Evolutionary conservation across 1,140 invertebrate species (phyloP).

Genomic region (Drosophila suzukii): DNA sequence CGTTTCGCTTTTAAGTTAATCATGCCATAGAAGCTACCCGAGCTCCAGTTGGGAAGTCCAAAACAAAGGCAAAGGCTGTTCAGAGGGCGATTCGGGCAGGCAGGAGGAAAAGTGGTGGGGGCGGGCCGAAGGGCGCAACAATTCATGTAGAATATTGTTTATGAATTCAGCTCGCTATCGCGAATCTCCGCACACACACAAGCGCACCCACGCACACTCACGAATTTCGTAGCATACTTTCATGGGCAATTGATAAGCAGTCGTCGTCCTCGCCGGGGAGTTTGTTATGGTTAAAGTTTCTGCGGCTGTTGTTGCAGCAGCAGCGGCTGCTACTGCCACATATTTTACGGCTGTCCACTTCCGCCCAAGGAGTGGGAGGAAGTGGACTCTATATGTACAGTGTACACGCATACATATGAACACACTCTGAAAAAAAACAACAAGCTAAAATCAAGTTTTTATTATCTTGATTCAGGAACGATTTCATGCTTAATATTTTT

Average conservation of each 20-base stretch:
- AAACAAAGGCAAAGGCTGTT: conserved; percentile 36
- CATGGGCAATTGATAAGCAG: conserved; percentile 57
- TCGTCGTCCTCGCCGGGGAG: conserved; percentile 33
- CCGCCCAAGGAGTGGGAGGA: conserved; percentile 5
- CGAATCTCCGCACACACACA: conserved; percentile 41
- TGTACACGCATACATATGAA: no score
- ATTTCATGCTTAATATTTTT: no score
- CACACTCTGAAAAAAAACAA: no score
- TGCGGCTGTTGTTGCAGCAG: conserved; percentile 14
- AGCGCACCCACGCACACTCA: neutral
- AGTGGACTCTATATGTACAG: conserved; percentile 4
- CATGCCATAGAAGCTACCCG: conserved; percentile 20
- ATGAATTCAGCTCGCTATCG: conserved; percentile 66
- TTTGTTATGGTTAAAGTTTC: conserved; percentile 69
- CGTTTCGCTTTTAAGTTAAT: conserved; percentile 15
- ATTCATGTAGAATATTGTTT: conserved; percentile 70
- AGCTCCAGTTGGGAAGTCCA: conserved; percentile 10
- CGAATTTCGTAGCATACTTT: conserved; percentile 52
- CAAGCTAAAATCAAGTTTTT: no score
- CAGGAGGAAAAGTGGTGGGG: conserved; percentile 9
- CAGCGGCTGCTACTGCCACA: conserved; percentile 16
- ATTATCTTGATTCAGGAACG: no score
- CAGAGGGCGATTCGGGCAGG: neutral
- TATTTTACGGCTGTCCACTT: conserved; percentile 72
- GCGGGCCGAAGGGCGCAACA: conserved; percentile 48